phyloP scores from a whole-genome alignment of 1,140 invertebrate species.

The Nylanderia fulva region DNA sequence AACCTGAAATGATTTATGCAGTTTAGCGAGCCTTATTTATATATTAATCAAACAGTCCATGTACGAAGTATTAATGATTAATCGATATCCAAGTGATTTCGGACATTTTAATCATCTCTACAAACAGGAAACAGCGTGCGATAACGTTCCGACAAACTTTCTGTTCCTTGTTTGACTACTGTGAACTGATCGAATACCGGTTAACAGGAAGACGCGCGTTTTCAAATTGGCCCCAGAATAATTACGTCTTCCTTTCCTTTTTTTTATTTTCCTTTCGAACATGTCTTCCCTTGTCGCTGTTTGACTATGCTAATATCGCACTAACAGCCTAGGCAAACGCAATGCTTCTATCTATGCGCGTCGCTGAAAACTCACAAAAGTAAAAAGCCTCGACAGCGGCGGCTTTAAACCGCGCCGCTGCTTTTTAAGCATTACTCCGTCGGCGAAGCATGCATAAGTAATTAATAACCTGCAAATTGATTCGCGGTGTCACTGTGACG shows the following conservation, averaged over 20 bases:
- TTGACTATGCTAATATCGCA: slow-evolving; percentile 74
- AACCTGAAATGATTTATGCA: neutral
- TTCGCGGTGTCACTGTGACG: slow-evolving; percentile 40
- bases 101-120: neutral
- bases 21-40: neutral
- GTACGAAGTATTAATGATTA: neutral
- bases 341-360: slow-evolving; percentile 5
- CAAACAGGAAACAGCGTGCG: neutral
- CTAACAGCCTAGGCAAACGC: slow-evolving; percentile 73
- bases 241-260: slow-evolving; percentile 49
- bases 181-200: neutral
- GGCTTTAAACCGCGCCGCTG: slow-evolving; percentile 13
- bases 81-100: neutral
- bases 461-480: slow-evolving; percentile 65
- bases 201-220: slow-evolving; percentile 38
- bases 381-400: slow-evolving; percentile 23
- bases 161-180: neutral
- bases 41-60: neutral
- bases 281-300: slow-evolving; percentile 52
- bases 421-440: slow-evolving; percentile 21
- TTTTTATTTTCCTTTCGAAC: too few species aligned
- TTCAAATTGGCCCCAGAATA: slow-evolving; percentile 40
- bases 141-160: neutral
- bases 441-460: slow-evolving; percentile 64
- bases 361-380: slow-evolving; percentile 35